Evolutionary conservation across 1,140 invertebrate genomes (phyloP), one percentile per base, ranked within the genome.

Genomic region (Drosophila guanche): DNA sequence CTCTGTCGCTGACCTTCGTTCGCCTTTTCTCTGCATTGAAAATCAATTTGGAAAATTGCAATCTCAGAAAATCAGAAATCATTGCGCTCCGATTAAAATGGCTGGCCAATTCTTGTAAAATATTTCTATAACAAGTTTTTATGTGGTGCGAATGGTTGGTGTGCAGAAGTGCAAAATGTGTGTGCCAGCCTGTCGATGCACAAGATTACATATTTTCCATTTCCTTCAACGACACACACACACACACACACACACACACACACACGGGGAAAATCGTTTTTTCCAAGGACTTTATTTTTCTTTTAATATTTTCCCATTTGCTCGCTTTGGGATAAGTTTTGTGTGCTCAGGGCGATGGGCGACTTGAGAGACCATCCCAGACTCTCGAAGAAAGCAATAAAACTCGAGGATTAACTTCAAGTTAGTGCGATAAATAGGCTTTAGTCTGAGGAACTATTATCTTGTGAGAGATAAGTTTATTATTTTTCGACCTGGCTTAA

Each of bases 11-110:
- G 33, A 37, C 33, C 33, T 37, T 37, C 4, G 33, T 12, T 1
- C 25, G 33, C 10, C 4, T 12, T 8, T 37, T 37, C 33, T 37
- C 10, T 37, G 22, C 43, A 63, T 52, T 7, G 60, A 23, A 68
- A 68, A 68, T 67, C 63, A 68, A 68, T 68, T 68, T 68, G 62
- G 29, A 63, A 67, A 68, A 68, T 67, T 63, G 43, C 61, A 48
- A 8, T n/a, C n/a, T n/a, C 6, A 5, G 7, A 20, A 16, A 27
- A 46, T 20, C 25, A 41, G 16, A 67, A 68, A 55, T 68, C 65
- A 67, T 45, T 46, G 65, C 62, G 50, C 63, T 52, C 40, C 48
- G 62, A 40, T 68, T 68, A 47, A 68, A 68, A 54, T 25, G 40
- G 65, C 67, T 67, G 54, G 47, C 25, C 47, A 47, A 67, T 66